A percentile compares a stretch with the other conserved stretches of the same genome.
Evolutionary conservation across 2,888 invertebrate genomes (phyloP).

Genomic region (Corbicula japonica): DNA sequence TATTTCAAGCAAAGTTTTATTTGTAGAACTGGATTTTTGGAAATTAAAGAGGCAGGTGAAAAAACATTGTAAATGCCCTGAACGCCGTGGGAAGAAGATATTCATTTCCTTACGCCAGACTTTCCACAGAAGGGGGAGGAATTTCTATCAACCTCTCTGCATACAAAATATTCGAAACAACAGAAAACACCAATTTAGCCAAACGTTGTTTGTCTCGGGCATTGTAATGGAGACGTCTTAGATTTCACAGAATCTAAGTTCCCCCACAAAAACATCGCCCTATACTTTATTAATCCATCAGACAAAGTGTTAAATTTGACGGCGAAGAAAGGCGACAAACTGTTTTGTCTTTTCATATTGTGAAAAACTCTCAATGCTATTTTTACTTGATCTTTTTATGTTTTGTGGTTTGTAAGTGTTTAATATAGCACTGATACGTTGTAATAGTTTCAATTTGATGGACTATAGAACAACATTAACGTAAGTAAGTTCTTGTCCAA

Average conservation of each 20-base stretch:
- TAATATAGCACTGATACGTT: too few relatives aligned
- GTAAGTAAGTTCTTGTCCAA: too few relatives aligned
- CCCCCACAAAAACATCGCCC: constrained; percentile 40
- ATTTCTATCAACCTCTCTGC: constrained; percentile 63
- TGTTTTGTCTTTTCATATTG: too few relatives aligned
- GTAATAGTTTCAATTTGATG: too few relatives aligned
- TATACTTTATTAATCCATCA: constrained; percentile 60
- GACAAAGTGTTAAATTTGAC: constrained; percentile 44
- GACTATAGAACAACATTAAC: too few relatives aligned
- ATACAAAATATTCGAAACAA: constrained; percentile 59
- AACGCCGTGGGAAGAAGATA: constrained; percentile 63
- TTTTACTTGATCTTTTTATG: too few relatives aligned
- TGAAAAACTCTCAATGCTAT: too few relatives aligned
- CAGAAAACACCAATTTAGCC: constrained; percentile 61
- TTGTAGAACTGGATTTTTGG: constrained; percentile 60
- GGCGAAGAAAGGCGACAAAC: constrained; percentile 47
- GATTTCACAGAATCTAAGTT: constrained; percentile 49
- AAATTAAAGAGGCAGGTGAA: constrained; percentile 64
- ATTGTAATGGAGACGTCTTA: constrained; percentile 53
- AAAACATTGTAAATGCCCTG: constrained; percentile 41
- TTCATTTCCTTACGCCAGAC: constrained; percentile 62
- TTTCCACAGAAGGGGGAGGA: constrained; percentile 65
- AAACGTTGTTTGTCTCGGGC: constrained; percentile 56
- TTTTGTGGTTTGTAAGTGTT: too few relatives aligned
- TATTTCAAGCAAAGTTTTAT: constrained; percentile 59